These are phyloP conservation scores for Lepidocolaptes lacrymiger DNA, from an alignment of 2,797 vertebrate genomes.

Conservation along the genomic window DNA sequence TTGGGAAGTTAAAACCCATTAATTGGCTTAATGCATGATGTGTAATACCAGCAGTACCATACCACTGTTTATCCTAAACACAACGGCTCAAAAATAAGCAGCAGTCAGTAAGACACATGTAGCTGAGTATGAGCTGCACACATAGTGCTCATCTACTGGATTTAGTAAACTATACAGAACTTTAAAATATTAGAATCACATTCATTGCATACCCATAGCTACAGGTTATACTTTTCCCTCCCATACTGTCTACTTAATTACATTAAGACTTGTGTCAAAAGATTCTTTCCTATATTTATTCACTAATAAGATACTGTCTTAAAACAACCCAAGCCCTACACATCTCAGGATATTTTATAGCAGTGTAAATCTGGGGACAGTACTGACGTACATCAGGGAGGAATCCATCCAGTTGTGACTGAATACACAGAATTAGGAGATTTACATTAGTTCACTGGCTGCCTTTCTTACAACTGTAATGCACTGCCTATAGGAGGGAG, in stretches of 20 bases:
- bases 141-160: background rate
- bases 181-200: background rate
- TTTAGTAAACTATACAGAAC: background rate
- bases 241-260: background rate
- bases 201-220: background rate
- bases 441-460: background rate
- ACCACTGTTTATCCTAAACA: background rate
- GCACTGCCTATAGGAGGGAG: background rate
- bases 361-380: background rate
- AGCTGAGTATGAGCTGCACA: background rate
- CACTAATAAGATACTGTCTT: background rate
- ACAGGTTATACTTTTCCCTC: background rate
- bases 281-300: background rate
- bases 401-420: background rate
- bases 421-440: background rate
- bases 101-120: background rate
- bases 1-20: slow-evolving; percentile 73
- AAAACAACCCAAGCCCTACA: background rate
- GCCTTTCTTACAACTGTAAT: background rate
- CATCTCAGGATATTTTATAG: background rate
- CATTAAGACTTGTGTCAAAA: background rate
- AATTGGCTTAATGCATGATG: slow-evolving; percentile 71
- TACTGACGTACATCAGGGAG: background rate
- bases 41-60: slow-evolving; percentile 27
- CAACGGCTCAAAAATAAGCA: slow-evolving; percentile 41